Percentiles rank a stretch among this genome's conserved stretches.
Evolutionary conservation across 2,113 vertebrate genomes (phyloP).

Genomic region (Planiliza haematocheilus): DNA sequence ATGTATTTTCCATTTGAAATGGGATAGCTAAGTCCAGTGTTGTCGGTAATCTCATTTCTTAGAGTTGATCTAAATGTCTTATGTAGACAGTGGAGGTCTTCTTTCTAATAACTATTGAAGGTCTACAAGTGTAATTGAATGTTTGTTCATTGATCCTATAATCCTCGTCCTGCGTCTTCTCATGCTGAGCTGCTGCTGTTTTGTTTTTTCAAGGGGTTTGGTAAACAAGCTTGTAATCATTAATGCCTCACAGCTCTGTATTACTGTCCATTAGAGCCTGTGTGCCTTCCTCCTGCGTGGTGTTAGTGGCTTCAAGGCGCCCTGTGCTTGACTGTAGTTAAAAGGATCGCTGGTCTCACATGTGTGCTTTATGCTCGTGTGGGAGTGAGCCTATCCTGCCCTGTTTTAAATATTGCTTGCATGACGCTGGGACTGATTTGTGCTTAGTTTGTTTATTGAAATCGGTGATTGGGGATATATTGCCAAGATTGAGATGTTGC

Average conservation of each 20-base stretch:
- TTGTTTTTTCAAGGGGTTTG: constrained; percentile 37
- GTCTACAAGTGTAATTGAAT: constrained; percentile 32
- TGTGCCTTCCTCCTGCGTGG: constrained; percentile 29
- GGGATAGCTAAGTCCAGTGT: background rate
- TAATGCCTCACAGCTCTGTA: constrained; percentile 26
- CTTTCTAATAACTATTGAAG: constrained; percentile 16
- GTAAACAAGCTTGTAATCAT: constrained; percentile 43
- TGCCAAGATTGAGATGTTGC: constrained; percentile 18
- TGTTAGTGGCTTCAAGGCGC: background rate
- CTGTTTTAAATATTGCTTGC: constrained; percentile 56
- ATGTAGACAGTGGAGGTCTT: background rate
- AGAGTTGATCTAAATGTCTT: too few relatives aligned
- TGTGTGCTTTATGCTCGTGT: constrained; percentile 9
- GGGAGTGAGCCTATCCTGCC: constrained; percentile 4
- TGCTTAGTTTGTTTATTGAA: constrained; percentile 68
- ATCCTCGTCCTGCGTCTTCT: constrained; percentile 12
- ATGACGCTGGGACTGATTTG: constrained; percentile 43
- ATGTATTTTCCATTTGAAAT: too few relatives aligned
- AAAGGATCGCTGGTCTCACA: constrained; percentile 47
- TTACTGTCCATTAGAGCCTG: constrained; percentile 42
- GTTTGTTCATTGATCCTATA: constrained; percentile 44
- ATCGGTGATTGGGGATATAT: constrained; percentile 14
- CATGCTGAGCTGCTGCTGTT: constrained; percentile 27
- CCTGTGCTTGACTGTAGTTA: constrained; percentile 45
- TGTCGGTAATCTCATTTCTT: background rate